Conservation (phyloP, 1,140 invertebrate species). For the Phthorimaea operculella region DNA sequence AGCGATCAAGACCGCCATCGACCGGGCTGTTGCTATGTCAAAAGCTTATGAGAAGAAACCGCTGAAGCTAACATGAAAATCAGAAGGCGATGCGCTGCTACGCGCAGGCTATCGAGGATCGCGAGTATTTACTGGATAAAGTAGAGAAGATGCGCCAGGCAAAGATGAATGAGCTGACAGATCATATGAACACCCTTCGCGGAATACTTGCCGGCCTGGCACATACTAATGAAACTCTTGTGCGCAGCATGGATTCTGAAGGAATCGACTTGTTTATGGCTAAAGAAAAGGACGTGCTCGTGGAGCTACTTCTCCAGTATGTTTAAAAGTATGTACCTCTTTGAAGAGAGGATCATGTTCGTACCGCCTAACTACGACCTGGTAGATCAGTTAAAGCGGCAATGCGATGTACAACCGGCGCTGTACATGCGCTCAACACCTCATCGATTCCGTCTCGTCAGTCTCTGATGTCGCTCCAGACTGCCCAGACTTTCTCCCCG, state of each 20-base stretch:
- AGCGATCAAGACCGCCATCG: slow-evolving; percentile 76
- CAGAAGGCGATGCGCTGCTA: slow-evolving; percentile 69
- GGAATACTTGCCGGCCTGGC: slow-evolving; percentile 73
- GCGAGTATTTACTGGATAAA: slow-evolving; percentile 81
- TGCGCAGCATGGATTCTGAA: slow-evolving; percentile 71
- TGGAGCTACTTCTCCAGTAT: slow-evolving; percentile 76
- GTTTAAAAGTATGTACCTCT: slow-evolving; percentile 73
- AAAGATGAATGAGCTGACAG: slow-evolving; percentile 77
- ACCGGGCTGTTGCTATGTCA: slow-evolving; percentile 73
- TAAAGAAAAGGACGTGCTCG: slow-evolving; percentile 77
- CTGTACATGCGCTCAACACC: slow-evolving; percentile 34
- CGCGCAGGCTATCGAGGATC: slow-evolving; percentile 80
- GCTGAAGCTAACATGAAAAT: slow-evolving; percentile 70
- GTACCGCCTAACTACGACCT: slow-evolving; percentile 73
- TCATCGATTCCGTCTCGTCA: slow-evolving; percentile 36
- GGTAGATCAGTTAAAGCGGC: slow-evolving; percentile 69
- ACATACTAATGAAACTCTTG: slow-evolving; percentile 75
- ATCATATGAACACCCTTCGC: slow-evolving; percentile 77
- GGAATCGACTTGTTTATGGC: slow-evolving; percentile 78
- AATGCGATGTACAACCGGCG: slow-evolving; percentile 71
- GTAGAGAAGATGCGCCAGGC: slow-evolving; percentile 80
- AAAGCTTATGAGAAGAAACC: slow-evolving; percentile 70
- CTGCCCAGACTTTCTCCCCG: slow-evolving; percentile 36
- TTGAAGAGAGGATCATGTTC: slow-evolving; percentile 70
- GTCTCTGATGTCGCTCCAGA: slow-evolving; percentile 31